A percentile compares a stretch with the other conserved stretches of the same genome.
phyloP scores from a whole-genome alignment of 2,797 vertebrate genomes.

The Spinus olivaceus region DNA sequence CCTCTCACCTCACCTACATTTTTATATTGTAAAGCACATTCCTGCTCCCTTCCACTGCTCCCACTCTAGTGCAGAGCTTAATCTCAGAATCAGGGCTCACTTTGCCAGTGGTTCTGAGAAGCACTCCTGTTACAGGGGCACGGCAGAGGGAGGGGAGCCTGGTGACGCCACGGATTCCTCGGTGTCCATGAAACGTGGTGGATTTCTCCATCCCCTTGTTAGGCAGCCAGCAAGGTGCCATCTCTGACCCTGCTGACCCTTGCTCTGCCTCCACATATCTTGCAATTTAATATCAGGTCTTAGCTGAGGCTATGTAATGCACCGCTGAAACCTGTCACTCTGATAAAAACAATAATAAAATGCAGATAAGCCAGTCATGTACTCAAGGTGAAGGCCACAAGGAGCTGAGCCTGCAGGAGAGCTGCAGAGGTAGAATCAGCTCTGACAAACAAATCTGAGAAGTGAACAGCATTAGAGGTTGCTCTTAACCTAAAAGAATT shows the following conservation, averaged over 20 bases:
- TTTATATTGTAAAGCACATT: background rate
- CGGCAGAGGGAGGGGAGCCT: background rate
- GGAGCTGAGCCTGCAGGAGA: background rate
- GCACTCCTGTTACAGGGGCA: rapidly evolving
- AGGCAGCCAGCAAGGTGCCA: background rate
- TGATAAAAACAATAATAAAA: background rate
- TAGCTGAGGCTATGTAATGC: background rate
- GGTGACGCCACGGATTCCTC: background rate
- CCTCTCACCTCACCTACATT: rapidly evolving
- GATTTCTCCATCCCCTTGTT: background rate
- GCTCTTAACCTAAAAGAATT: background rate
- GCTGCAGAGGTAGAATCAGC: background rate
- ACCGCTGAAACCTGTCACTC: background rate
- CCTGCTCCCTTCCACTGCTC: background rate
- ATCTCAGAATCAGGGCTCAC: background rate
- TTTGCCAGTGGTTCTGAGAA: background rate
- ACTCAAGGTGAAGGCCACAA: background rate
- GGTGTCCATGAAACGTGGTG: rapidly evolving
- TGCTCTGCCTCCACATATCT: background rate
- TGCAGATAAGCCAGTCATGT: background rate
- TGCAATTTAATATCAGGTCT: background rate
- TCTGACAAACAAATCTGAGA: background rate
- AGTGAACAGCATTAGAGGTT: background rate
- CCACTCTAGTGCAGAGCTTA: background rate
- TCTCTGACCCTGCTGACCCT: background rate